A percentile compares a stretch with the other conserved stretches of the same genome.
These are phyloP conservation scores for Hyperopisus bebe DNA, from an alignment of 2,113 vertebrate genomes.

Conservation along the genomic window DNA sequence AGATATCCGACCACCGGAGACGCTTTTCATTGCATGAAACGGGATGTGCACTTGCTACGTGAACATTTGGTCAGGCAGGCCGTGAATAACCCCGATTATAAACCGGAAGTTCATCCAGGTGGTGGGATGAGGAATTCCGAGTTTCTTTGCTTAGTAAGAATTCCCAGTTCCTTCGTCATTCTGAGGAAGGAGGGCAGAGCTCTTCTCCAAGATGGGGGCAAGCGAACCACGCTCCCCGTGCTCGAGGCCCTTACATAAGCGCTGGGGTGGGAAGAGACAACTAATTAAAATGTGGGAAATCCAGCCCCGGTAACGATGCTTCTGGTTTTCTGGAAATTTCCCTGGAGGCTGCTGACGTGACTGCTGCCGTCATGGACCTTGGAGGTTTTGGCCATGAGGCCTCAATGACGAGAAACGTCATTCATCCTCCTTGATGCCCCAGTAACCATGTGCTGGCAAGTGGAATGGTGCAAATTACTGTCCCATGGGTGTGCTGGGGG, in stretches of 20 bases:
- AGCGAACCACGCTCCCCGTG: neutral
- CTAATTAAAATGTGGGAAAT: constrained; percentile 16
- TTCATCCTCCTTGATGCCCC: neutral
- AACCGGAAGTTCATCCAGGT: neutral
- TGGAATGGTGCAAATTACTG: neutral
- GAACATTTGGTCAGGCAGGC: neutral
- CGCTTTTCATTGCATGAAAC: neutral
- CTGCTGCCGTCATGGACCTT: neutral
- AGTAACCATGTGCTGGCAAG: constrained; percentile 5
- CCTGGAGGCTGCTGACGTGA: neutral
- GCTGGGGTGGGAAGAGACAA: neutral
- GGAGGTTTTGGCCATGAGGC: neutral
- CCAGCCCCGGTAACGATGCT: neutral
- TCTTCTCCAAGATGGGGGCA: neutral
- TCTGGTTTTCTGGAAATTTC: neutral
- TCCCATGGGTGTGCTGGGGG: neutral
- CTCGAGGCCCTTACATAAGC: neutral
- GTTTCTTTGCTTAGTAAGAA: neutral
- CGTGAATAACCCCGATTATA: neutral
- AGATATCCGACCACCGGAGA: neutral
- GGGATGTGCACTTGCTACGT: neutral
- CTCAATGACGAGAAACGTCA: neutral
- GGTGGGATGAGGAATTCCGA: neutral
- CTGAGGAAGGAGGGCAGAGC: neutral
- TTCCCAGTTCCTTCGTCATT: neutral